Evolutionary conservation across 2,888 invertebrate species (phyloP), one percentile per base, ranked within the genome.

Genomic region (Drosophila suboccidentalis): DNA sequence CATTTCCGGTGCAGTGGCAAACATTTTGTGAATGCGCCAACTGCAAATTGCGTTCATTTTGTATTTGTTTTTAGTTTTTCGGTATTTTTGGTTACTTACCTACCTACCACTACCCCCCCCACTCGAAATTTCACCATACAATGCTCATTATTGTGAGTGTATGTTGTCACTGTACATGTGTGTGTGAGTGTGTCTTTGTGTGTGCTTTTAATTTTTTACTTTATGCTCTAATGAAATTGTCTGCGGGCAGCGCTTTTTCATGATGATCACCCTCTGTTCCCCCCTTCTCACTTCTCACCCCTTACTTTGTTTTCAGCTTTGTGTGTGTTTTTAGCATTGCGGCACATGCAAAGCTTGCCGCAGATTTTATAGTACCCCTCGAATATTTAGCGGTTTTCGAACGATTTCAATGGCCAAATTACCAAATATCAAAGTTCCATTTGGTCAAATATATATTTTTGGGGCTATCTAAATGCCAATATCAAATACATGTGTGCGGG

Each of bases 211-310:
- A 71, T 80, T 83, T 83, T 70, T 75, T 65, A 58, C 67, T 76
- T 71, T 70, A 67, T 66, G 36, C 71, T 75, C 71, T 85, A 89
- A 89, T 86, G 90, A 89, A 90, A 86, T 89, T 88, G 86, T 82
- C 86, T 88, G 85, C 88, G 90, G 85, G 90, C 67, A 34, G 57
- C 22, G 69, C 68, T 77, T 58, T 62, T 47, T 34, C 53, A 53
- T 67, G 71, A 58, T 64, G 58, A 53, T 41, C 54, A 13, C 22
- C 36, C 26, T 26, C 15, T 29, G 9, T 39, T 4, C 32, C 9
- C 47, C 3, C 10, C 15, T 3, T 2, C 15, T 32, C 36, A 34
- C 13, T n/a, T n/a, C 19, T 1, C 10, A 13, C 9, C 32, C 19
- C 46, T 46, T 46, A 41, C 54, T 57, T 73, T 78, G 67, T 64